phyloP scores from a whole-genome alignment of 2,113 vertebrate genomes.

The Tetrao urogallus region DNA sequence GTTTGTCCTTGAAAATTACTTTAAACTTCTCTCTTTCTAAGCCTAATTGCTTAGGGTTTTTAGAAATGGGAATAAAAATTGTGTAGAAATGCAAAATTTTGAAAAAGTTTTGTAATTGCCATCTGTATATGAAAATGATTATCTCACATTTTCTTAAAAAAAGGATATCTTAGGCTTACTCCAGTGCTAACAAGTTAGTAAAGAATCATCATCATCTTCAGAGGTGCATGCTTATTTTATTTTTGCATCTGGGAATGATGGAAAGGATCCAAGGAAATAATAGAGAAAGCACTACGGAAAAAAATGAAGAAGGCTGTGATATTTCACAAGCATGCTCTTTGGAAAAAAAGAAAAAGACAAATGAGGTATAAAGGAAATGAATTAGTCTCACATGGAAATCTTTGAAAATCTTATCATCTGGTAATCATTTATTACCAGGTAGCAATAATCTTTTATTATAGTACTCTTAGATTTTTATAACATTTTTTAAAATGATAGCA shows the following conservation, averaged over 20 bases:
- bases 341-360: background rate
- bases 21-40: background rate
- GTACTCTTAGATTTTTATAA: conserved; percentile 42
- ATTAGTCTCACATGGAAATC: conserved; percentile 45
- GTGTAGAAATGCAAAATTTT: background rate
- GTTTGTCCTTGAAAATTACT: conserved; percentile 47
- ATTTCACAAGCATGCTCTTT: background rate
- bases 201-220: conserved; percentile 41
- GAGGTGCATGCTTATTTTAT: conserved; percentile 43
- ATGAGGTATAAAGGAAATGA: conserved; percentile 39
- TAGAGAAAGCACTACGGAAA: background rate
- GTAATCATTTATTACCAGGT: conserved; percentile 30
- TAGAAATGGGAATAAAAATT: background rate
- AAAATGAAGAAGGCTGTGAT: conserved; percentile 2
- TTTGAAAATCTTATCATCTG: conserved; percentile 44
- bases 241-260: conserved; percentile 41
- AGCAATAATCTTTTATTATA: conserved; percentile 61
- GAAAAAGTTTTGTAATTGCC: background rate
- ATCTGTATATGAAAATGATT: background rate
- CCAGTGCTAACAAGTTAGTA: conserved; percentile 24
- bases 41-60: background rate
- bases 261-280: conserved; percentile 43
- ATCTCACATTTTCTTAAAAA: background rate
- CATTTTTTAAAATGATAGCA: conserved; percentile 42
- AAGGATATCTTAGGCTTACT: background rate